Base-by-base conservation (phyloP, 2,888 invertebrate genomes). In the Amiota communis region DNA sequence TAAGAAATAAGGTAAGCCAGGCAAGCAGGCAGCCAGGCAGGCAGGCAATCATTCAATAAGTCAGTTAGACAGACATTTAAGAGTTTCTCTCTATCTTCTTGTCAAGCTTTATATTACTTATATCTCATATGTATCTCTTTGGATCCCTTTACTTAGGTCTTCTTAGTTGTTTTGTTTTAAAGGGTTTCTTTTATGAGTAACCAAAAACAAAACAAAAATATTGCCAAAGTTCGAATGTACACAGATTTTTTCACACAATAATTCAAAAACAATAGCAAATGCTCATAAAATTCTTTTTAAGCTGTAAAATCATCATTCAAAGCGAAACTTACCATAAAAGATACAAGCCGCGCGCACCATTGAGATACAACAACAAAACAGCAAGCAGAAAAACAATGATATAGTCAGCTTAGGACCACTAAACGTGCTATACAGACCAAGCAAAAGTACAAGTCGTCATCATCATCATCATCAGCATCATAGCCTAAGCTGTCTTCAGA, bases 251-350 rank as follows among this genome's bases (percentile, higher is more conserved):
- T 87, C 88, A 86, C 87, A 87, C 83, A 84, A 84, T 87, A 82
- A 83, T 82, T 87, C 82, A 86, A 85, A 77, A 86, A 86, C 87
- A 87, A 86, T 86, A 83, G 86, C 80, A 80, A 80, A 82, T 85
- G 81, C 86, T 88, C 87, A 87, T 87, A 87, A 87, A 87, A 88
- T 84, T 85, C 86, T 83, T 87, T 87, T 87, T 88, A 88, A 87
- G 87, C 87, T 88, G 88, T 87, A 88, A 87, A 87, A 87, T 83
- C 87, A 88, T 88, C 87, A 87, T 87, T 68, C 86, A 86, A 36
- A 84, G 80, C 84, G 79, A 81, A 82, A 82, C 82, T 65, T 47
- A 49, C 53, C 53, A 68, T 68, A 68, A 68, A 68, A 68, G 67
- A 53, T 53, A 65, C 65, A 65, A 65, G 48, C 13, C 47, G 17